Conservation (phyloP, 92 coral and sea anemone species). For the Anthopleura xanthogrammica region DNA sequence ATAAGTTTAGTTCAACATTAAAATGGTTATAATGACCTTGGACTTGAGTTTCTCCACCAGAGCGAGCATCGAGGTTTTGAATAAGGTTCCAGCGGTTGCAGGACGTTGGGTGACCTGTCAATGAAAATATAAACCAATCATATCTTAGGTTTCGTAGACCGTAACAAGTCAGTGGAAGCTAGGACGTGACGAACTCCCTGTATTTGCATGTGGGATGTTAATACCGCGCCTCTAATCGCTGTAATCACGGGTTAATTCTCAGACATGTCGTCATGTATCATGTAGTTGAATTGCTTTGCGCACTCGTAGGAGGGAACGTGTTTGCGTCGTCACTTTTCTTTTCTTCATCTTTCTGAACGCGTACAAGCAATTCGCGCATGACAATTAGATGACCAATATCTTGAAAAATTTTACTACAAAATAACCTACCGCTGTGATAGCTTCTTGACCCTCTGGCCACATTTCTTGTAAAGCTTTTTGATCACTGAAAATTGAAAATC, state of each 20-base stretch:
- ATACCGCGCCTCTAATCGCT: too few species aligned
- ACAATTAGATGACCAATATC: not conserved
- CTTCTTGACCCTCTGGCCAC: slow-evolving; percentile 99
- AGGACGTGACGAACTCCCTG: too few species aligned
- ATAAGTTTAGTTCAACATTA: not conserved
- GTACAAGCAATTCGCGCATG: not conserved
- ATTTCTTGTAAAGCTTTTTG: slow-evolving; percentile 81
- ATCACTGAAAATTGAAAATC: slow-evolving; percentile 42
- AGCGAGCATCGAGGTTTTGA: slow-evolving; percentile 94
- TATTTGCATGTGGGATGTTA: too few species aligned
- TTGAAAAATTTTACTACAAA: not conserved
- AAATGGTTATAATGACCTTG: slow-evolving; percentile 54
- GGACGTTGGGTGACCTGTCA: slow-evolving; percentile 95
- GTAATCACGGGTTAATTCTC: too few species aligned
- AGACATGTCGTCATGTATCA: too few species aligned
- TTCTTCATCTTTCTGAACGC: too few species aligned
- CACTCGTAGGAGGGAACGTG: too few species aligned
- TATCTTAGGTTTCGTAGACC: not conserved
- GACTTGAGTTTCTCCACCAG: slow-evolving; percentile 79
- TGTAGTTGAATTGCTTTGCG: too few species aligned
- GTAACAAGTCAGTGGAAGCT: too few species aligned
- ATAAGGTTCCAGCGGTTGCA: slow-evolving; percentile 87
- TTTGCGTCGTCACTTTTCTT: too few species aligned
- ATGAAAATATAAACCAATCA: not conserved
- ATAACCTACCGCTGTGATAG: slow-evolving; percentile 73